Evolutionary conservation across 2,797 vertebrate genomes (phyloP).

Genomic region (Taeniopygia guttata): DNA sequence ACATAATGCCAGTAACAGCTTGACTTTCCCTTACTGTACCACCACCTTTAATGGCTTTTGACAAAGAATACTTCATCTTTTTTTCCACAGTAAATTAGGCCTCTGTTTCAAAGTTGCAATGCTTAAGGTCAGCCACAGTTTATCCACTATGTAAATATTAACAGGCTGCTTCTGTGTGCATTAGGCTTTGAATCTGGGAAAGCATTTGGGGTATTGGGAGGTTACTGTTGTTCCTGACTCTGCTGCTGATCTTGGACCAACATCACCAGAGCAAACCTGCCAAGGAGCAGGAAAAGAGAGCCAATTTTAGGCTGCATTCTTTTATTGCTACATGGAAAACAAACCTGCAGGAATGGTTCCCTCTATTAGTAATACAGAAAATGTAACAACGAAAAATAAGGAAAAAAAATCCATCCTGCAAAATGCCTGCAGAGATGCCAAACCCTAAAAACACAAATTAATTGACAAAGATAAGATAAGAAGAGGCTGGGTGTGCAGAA

Average conservation of each 20-base stretch:
- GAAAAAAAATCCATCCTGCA: not conserved
- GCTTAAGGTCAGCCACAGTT: conserved; percentile 51
- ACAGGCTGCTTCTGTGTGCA: not conserved
- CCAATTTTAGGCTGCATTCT: conserved; percentile 12
- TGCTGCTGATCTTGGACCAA: conserved; percentile 42
- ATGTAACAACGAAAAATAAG: not conserved
- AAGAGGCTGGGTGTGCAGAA: not conserved
- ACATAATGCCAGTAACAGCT: not conserved
- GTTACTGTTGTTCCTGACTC: not conserved
- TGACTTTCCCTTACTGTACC: not conserved
- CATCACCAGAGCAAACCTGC: conserved; percentile 35
- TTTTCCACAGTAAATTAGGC: conserved; percentile 22
- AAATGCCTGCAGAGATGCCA: not conserved
- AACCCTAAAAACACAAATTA: conserved; percentile 45
- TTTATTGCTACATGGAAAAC: conserved; percentile 59
- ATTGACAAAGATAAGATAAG: conserved; percentile 13
- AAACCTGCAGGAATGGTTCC: conserved; percentile 47
- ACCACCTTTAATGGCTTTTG: not conserved
- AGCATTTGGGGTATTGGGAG: conserved; percentile 8
- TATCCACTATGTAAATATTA: conserved; percentile 61
- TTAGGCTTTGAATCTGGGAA: conserved; percentile 25
- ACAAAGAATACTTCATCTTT: not conserved
- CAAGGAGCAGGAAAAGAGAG: conserved; percentile 32
- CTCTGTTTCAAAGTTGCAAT: conserved; percentile 49
- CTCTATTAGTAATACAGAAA: conserved; percentile 5